Evolutionary conservation across 2,797 vertebrate species (phyloP).

Genomic region (Tarsius wallacei): DNA sequence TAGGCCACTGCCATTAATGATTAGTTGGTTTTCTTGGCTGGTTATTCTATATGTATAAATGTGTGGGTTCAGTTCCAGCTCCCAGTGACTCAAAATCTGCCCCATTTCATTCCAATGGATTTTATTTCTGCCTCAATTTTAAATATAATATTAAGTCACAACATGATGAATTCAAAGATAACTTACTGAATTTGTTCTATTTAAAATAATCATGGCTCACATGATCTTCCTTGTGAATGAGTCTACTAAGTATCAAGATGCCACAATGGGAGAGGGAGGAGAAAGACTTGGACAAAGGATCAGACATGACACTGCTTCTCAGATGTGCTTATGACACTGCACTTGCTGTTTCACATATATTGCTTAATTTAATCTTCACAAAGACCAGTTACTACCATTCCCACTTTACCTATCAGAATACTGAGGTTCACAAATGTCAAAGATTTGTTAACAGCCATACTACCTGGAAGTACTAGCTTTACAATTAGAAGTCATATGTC

Average conservation of each 20-base stretch:
- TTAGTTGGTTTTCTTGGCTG: background rate
- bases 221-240: background rate
- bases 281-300: background rate
- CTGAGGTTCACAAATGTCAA: conserved; percentile 19
- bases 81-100: background rate
- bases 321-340: background rate
- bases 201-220: background rate
- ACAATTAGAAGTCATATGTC: background rate
- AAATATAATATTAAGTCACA: background rate
- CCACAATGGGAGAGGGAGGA: background rate
- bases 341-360: background rate
- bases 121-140: background rate
- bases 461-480: background rate
- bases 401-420: conserved; percentile 30
- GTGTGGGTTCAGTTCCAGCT: background rate
- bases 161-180: background rate
- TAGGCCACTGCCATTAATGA: rapidly evolving
- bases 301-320: background rate
- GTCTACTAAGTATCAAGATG: background rate
- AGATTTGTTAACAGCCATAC: background rate
- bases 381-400: background rate
- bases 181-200: background rate
- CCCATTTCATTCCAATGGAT: background rate
- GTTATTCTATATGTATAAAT: background rate
- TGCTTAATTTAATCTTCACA: background rate